Evolutionary conservation across 2,888 invertebrate species (phyloP).

Genomic region (Oscheius myriophilus): DNA sequence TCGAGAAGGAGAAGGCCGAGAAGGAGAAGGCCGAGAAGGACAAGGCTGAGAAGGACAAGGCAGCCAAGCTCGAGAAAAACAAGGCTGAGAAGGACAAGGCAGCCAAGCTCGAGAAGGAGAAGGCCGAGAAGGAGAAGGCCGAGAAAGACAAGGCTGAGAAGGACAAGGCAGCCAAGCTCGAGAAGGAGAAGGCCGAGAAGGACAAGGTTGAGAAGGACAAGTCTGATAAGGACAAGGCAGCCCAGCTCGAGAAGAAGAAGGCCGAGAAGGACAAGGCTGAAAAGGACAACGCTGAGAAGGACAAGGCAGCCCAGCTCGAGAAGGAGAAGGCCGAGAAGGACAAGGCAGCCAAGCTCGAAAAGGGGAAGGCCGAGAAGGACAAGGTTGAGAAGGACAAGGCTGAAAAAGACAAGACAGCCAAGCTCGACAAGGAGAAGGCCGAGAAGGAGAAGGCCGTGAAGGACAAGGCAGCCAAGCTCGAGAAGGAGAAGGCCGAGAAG

Average conservation of each 20-base stretch:
- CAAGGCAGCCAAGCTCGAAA: slow-evolving; percentile 14
- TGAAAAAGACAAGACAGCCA: too few relatives aligned
- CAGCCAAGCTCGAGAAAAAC: slow-evolving; percentile 14
- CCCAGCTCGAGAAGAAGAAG: slow-evolving; percentile 7
- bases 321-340: slow-evolving; percentile 13
- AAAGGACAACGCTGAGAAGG: slow-evolving; percentile 6
- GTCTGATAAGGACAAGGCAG: slow-evolving; percentile 10
- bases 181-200: slow-evolving; percentile 18
- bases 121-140: slow-evolving; percentile 14
- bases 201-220: slow-evolving; percentile 5
- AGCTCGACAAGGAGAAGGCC: slow-evolving; percentile 5
- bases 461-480: slow-evolving; percentile 17
- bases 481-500: slow-evolving; percentile 12
- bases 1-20: slow-evolving; percentile 15
- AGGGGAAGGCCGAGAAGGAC: slow-evolving; percentile 14
- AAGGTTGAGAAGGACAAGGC: slow-evolving; percentile 10
- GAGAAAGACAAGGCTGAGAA: slow-evolving; percentile 12
- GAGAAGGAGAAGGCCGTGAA: slow-evolving; percentile 19
- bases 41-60: slow-evolving; percentile 7
- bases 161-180: slow-evolving; percentile 1
- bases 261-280: slow-evolving; percentile 13
- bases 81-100: slow-evolving; percentile 16
- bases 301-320: slow-evolving; percentile 8
- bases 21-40: slow-evolving; percentile 5
- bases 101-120: slow-evolving; percentile 9